Evolutionary conservation across 1,140 invertebrate species (phyloP), one percentile per base, ranked within the genome.

Genomic region (Mycetomoellerius zeteki): DNA sequence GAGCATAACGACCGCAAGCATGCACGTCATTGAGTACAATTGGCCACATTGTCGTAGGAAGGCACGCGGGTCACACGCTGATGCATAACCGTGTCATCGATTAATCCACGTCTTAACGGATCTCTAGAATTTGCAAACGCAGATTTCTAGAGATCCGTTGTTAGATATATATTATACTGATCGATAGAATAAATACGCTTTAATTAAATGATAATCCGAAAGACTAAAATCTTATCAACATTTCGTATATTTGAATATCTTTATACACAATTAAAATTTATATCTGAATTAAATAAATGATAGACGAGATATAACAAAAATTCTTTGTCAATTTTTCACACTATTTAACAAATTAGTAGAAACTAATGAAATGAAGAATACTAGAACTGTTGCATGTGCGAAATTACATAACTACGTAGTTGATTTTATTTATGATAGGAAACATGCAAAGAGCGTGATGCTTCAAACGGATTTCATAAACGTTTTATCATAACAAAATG

Each of bases 41-140:
- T 82, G 89, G 86, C 64, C 67, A 86, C 73, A 86, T 86, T 73
- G 86, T 77, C 78, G 58, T 62, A 24, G 65, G n/a, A 69, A 77
- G 37, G 52, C 75, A 88, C 85, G 64, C 86, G 60, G 89, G 86
- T 86, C 88, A 78, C 58, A 64, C 81, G 72, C 86, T 52, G 37
- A 52, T 65, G 71, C 75, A 88, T 88, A 90, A 88, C 72, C 58
- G 82, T 90, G 89, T 86, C 89, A 90, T 90, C 89, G 89, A 90
- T 88, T 86, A 80, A 88, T 81, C 43, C 71, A 60, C 75, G 71
- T 90, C 47, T 71, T 52, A 21, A 37, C 54, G 3, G 47, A 76
- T 77, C 30, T 64, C 24, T 12, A 56, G 60, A 62, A 71, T 67
- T 16, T 33, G 16, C 73, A 5, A 54, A 12, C 21, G 56, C 19